phyloP scores from a whole-genome alignment of 2,888 invertebrate species.

The Thymelicus acteon region DNA sequence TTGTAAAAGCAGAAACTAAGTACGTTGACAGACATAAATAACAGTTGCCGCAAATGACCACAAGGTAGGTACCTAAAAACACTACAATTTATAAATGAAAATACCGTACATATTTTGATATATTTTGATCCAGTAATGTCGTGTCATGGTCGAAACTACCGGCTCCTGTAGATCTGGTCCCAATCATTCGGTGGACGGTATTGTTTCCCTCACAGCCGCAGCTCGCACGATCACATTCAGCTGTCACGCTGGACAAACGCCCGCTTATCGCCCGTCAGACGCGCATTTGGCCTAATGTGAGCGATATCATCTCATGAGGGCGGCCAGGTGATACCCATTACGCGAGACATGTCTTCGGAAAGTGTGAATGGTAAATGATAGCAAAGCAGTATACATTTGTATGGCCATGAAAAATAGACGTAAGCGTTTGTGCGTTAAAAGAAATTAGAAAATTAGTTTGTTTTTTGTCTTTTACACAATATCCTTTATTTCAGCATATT shows the following conservation, averaged over 20 bases:
- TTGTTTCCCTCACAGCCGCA: conserved; percentile 20
- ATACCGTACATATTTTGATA: not conserved
- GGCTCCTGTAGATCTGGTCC: too few species aligned
- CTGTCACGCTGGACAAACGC: conserved; percentile 33
- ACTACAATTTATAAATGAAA: too few species aligned
- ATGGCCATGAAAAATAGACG: too few species aligned
- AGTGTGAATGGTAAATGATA: too few species aligned
- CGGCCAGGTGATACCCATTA: not conserved
- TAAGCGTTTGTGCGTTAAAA: too few species aligned
- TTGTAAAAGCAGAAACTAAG: too few species aligned
- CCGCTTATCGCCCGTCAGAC: conserved; percentile 26
- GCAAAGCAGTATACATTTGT: too few species aligned
- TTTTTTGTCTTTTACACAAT: too few species aligned
- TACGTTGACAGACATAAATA: not conserved
- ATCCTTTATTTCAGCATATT: too few species aligned
- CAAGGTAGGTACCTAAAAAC: too few species aligned
- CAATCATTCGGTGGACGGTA: conserved; percentile 16
- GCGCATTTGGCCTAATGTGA: conserved; percentile 34
- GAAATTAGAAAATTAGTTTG: too few species aligned
- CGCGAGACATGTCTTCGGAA: not conserved
- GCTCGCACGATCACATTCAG: conserved; percentile 25
- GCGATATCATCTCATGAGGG: conserved; percentile 26
- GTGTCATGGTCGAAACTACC: not conserved
- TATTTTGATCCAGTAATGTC: conserved; percentile 7
- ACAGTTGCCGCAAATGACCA: not conserved